phyloP scores from a whole-genome alignment of 2,797 vertebrate genomes.

The Falco novaeseelandiae region DNA sequence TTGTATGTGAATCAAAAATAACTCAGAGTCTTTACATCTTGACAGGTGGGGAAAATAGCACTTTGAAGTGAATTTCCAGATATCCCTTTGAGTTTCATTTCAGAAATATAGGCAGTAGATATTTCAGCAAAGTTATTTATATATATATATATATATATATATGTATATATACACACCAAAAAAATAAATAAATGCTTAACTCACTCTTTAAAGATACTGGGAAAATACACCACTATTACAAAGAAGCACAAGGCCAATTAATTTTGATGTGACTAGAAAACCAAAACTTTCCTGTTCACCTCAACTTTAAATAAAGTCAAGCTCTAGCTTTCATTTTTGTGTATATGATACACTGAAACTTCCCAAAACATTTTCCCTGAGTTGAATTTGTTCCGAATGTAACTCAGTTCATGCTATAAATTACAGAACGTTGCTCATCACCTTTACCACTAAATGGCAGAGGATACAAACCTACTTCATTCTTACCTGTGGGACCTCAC shows the following conservation, averaged over 20 bases:
- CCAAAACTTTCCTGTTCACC: neutral
- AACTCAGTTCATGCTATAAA: neutral
- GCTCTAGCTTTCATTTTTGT: neutral
- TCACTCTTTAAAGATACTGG: neutral
- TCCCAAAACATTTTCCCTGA: neutral
- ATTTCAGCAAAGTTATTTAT: neutral
- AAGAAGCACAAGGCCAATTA: neutral
- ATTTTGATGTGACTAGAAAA: neutral
- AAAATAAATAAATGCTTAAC: neutral
- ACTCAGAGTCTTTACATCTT: neutral
- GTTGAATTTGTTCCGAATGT: neutral
- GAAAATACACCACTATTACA: neutral
- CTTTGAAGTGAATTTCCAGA: slow-evolving; percentile 13
- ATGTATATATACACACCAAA: too few relatives aligned
- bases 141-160: too few relatives aligned
- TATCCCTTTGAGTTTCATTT: neutral
- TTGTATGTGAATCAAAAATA: neutral
- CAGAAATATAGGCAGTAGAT: neutral
- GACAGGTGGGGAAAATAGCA: neutral
- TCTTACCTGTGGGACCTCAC: neutral
- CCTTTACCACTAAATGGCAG: neutral
- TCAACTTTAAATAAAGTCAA: neutral
- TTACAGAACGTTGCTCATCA: neutral
- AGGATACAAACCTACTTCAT: neutral
- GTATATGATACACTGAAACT: neutral